These are phyloP conservation scores for Rotaria socialis DNA, from an alignment of 2,888 invertebrate species.

Conservation along the genomic window DNA sequence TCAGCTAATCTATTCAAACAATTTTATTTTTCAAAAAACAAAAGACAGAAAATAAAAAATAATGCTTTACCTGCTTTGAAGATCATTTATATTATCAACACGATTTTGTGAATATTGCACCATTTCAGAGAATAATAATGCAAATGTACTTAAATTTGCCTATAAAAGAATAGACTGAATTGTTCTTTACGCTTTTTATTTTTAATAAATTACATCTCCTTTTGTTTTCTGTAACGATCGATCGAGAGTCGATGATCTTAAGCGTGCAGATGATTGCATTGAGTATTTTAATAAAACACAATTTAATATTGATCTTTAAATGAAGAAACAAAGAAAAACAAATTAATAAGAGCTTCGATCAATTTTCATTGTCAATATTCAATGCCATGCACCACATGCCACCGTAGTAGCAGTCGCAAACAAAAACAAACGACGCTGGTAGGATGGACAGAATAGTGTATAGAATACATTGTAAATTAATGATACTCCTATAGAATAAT, in stretches of 20 bases:
- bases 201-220: slow-evolving; percentile 35
- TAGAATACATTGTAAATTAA: slow-evolving; percentile 2
- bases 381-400: slow-evolving; percentile 1
- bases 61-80: slow-evolving; percentile 71
- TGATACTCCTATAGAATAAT: background rate
- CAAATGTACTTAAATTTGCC: slow-evolving; percentile 79
- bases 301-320: background rate
- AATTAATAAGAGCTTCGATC: background rate
- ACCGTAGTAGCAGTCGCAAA: slow-evolving; percentile 12
- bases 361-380: slow-evolving; percentile 6
- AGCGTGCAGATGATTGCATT: background rate
- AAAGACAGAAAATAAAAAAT: no score
- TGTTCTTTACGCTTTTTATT: background rate
- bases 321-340: background rate
- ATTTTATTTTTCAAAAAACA: background rate
- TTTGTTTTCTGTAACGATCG: slow-evolving; percentile 32
- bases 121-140: slow-evolving; percentile 90
- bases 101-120: slow-evolving; percentile 88
- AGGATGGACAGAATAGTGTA: background rate
- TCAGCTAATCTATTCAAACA: slow-evolving; percentile 72
- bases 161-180: slow-evolving; percentile 49
- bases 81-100: slow-evolving; percentile 83
- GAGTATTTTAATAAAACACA: background rate
- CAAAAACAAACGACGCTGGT: slow-evolving; percentile 21
- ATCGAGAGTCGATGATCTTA: slow-evolving; percentile 34